These are phyloP conservation scores for Brachymystax lenok DNA, from an alignment of 2,797 vertebrate species.

Conservation along the genomic window DNA sequence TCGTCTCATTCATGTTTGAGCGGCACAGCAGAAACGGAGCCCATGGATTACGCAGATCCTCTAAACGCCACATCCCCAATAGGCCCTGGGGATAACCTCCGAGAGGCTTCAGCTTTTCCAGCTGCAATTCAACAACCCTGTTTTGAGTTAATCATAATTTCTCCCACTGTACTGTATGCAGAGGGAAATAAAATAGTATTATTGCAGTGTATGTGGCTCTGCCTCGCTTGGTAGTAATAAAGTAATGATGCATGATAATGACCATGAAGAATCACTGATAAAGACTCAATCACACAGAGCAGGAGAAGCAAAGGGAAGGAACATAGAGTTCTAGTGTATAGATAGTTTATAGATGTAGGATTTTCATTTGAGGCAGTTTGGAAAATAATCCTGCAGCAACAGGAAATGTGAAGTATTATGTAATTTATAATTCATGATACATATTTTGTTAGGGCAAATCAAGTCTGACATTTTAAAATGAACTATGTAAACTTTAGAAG, in stretches of 20 bases:
- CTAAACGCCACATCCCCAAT: conserved; percentile 66
- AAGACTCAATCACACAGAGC: too few species aligned
- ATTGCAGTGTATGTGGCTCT: not conserved
- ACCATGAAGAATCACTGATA: too few species aligned
- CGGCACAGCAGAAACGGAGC: conserved; percentile 44
- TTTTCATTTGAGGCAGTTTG: too few species aligned
- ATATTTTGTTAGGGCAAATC: too few species aligned
- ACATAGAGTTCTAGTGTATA: too few species aligned
- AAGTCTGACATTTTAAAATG: too few species aligned
- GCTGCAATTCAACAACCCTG: conserved; percentile 15
- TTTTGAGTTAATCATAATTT: conserved; percentile 44
- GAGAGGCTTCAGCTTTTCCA: conserved; percentile 26
- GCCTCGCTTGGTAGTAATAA: conserved; percentile 17
- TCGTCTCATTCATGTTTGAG: conserved; percentile 67
- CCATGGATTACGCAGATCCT: conserved; percentile 62
- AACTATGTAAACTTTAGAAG: too few species aligned
- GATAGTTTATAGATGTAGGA: too few species aligned
- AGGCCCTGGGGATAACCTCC: conserved; percentile 26
- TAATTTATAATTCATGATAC: too few species aligned
- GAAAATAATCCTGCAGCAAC: too few species aligned
- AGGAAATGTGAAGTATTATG: too few species aligned
- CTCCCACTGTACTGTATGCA: not conserved
- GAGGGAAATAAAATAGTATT: conserved; percentile 6
- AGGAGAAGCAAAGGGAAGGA: too few species aligned
- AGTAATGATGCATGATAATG: not conserved